phyloP scores from a whole-genome alignment of 2,797 vertebrate genomes.

The Cyclura pinguis region DNA sequence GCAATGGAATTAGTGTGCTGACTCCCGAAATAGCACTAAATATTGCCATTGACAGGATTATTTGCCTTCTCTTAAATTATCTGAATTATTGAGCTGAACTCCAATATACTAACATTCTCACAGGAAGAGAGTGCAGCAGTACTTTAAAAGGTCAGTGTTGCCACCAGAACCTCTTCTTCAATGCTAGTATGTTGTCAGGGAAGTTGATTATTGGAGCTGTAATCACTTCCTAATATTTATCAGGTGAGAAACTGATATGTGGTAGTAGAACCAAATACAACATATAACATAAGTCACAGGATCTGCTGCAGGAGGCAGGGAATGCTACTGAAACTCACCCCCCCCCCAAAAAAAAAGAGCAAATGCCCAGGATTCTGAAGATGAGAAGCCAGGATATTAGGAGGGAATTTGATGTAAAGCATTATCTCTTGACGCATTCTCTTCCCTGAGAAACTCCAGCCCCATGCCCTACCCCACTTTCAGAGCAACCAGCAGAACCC shows the following conservation, averaged over 20 bases:
- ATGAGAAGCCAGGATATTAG: not conserved
- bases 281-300: not conserved
- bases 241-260: not conserved
- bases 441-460: not conserved
- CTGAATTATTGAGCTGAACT: not conserved
- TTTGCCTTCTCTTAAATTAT: slow-evolving; percentile 38
- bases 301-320: not conserved
- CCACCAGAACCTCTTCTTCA: not conserved
- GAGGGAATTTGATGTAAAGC: not conserved
- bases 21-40: slow-evolving; percentile 48
- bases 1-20: slow-evolving; percentile 33
- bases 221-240: not conserved
- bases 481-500: not conserved
- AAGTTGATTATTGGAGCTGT: not conserved
- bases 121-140: not conserved
- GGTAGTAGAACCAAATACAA: not conserved
- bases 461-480: not conserved
- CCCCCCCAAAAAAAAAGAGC: not conserved
- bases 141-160: not conserved
- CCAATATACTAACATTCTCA: not conserved
- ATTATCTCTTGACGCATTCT: not conserved
- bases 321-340: not conserved
- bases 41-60: slow-evolving; percentile 44
- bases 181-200: not conserved
- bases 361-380: not conserved